A percentile compares a stretch with the other conserved stretches of the same genome.
phyloP scores from a whole-genome alignment of 2,888 invertebrate species.

The Melangyna quadrimaculata region DNA sequence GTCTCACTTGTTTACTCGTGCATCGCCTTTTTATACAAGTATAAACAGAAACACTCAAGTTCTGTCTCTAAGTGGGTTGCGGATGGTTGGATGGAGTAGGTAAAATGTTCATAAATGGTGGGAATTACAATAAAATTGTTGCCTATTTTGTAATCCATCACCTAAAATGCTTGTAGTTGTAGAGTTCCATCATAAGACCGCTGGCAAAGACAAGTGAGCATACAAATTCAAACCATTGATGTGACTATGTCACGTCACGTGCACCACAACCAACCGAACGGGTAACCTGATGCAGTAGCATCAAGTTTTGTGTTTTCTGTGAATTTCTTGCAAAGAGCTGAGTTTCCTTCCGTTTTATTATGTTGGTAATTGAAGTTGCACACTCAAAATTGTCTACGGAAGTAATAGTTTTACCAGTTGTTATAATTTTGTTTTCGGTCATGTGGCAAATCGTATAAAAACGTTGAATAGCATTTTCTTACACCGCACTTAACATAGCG shows the following conservation, averaged over 20 bases:
- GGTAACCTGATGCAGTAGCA: constrained; percentile 60
- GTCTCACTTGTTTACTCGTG: constrained; percentile 19
- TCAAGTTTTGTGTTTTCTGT: constrained; percentile 35
- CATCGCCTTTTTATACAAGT: neutral
- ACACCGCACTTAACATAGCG: constrained; percentile 46
- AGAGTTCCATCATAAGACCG: constrained; percentile 12
- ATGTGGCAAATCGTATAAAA: constrained; percentile 65
- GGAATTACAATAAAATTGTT: constrained; percentile 35
- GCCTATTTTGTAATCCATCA: constrained; percentile 47
- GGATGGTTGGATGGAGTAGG: constrained; percentile 22
- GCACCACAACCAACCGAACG: neutral
- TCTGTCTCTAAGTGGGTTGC: constrained; percentile 58
- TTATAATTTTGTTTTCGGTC: constrained; percentile 53
- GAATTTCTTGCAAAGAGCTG: constrained; percentile 46
- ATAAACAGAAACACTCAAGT: constrained; percentile 11
- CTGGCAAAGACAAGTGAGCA: constrained; percentile 31
- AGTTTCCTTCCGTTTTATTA: constrained; percentile 66
- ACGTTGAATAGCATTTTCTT: constrained; percentile 43
- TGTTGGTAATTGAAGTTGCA: constrained; percentile 27
- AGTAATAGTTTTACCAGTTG: constrained; percentile 61
- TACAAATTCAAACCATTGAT: constrained; percentile 18
- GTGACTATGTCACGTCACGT: constrained; percentile 50
- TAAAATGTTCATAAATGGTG: constrained; percentile 25
- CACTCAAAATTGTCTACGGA: constrained; percentile 48
- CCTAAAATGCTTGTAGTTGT: neutral